Conservation (phyloP, 2,797 vertebrate genomes). For the Garrulus glandarius region DNA sequence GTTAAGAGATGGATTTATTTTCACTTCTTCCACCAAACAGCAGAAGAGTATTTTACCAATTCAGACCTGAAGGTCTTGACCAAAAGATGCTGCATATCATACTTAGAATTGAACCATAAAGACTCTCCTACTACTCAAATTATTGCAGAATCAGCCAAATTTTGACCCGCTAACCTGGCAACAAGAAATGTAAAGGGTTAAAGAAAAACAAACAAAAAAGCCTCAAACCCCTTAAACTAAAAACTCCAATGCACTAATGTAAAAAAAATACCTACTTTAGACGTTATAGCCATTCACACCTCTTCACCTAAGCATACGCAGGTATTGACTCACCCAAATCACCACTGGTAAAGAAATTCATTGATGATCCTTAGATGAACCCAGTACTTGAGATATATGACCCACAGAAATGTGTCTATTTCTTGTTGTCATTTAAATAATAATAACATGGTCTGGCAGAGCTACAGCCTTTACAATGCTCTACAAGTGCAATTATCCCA, state of each 20-base stretch:
- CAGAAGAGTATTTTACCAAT: not conserved
- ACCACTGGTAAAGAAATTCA: not conserved
- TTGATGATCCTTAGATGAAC: not conserved
- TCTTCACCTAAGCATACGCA: not conserved
- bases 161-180: not conserved
- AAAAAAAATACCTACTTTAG: not conserved
- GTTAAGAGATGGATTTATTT: not conserved
- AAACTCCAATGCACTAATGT: not conserved
- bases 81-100: not conserved
- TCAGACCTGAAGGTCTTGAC: not conserved
- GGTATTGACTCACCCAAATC: not conserved
- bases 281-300: not conserved
- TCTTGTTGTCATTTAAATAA: not conserved
- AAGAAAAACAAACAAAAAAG: not conserved
- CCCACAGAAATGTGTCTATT: not conserved
- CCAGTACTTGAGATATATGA: not conserved
- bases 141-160: not conserved
- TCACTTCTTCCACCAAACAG: not conserved
- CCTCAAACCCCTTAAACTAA: not conserved
- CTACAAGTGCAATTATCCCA: not conserved
- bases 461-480: not conserved
- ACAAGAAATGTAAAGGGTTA: not conserved
- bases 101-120: not conserved
- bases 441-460: not conserved
- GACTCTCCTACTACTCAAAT: not conserved